Evolutionary conservation across 1,140 invertebrate species (phyloP), one percentile per base, ranked within the genome.

Genomic region (Brachionus plicatilis): DNA sequence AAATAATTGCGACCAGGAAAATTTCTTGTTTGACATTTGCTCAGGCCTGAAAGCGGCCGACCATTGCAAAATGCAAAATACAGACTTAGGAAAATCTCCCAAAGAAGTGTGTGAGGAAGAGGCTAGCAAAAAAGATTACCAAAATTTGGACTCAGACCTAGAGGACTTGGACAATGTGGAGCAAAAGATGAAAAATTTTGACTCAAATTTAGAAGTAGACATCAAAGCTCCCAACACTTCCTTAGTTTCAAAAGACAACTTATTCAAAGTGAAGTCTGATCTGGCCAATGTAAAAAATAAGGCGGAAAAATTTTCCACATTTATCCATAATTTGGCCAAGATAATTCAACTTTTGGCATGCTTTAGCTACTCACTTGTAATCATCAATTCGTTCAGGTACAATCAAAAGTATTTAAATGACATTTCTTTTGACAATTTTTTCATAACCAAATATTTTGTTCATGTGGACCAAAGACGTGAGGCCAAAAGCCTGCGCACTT

Each of bases 31-130:
- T 68, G 33, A 33, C 27, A 33, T 68, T 68, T 68, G 66, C 27
- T 41, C 66, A 7, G 14, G 17, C 47, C 66, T 41, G 12, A 43
- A 37, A 41, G 37, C n/a, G 17, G 14, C 37, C 14, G 70, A 76
- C 2, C 43, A 76, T 50, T 76, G 72, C 29, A 29, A 76, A 14
- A 50, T 76, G 43, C 43, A 76, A 76, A 76, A 76, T 53, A 76
- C 72, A 47, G 45, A 76, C 27, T 33, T 76, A 11, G 24, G 50
- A 17, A 76, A 76, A 50, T 50, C n/a, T 27, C 41, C 41, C 14
- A 27, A 24, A 50, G 24, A 27, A 9, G 43, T 11, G 27, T 76
- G 72, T 50, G 27, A 76, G 24, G 43, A 76, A 1, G 8, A 50
- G 9, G 11, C 17, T 0, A 47, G 47, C 11, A 47, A 76, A 76